A percentile compares a stretch with the other conserved stretches of the same genome.
Conservation (phyloP, 2,888 invertebrate species). For the Myopa tessellatipennis region DNA sequence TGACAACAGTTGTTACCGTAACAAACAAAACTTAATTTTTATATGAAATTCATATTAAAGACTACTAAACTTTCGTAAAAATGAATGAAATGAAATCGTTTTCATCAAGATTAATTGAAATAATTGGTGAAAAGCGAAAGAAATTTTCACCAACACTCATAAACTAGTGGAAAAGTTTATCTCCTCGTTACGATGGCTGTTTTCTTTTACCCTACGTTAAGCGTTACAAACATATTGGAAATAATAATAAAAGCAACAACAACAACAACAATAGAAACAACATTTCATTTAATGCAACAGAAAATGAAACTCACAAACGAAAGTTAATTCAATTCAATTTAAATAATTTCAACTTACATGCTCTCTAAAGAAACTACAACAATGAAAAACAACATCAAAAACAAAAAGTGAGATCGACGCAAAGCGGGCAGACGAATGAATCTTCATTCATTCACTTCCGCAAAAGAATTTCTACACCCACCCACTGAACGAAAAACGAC, state of each 20-base stretch:
- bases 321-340: slow-evolving; percentile 62
- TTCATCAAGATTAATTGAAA: slow-evolving; percentile 1
- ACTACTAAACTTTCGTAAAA: too few relatives aligned
- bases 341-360: slow-evolving; percentile 62
- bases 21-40: too few relatives aligned
- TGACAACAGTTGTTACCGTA: too few relatives aligned
- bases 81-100: neutral
- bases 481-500: slow-evolving; percentile 12
- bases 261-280: slow-evolving; percentile 46
- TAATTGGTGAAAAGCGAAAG: slow-evolving; percentile 26
- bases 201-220: slow-evolving; percentile 24
- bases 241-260: slow-evolving; percentile 34
- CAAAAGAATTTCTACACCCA: slow-evolving; percentile 44
- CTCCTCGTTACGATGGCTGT: neutral
- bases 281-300: slow-evolving; percentile 53
- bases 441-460: slow-evolving; percentile 42
- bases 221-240: slow-evolving; percentile 11
- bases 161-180: neutral
- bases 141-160: slow-evolving; percentile 14
- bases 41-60: too few relatives aligned
- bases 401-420: slow-evolving; percentile 16
- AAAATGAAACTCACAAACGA: slow-evolving; percentile 41
- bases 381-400: slow-evolving; percentile 6
- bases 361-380: slow-evolving; percentile 39
- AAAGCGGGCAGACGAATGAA: neutral